Conservation (phyloP, 2,888 invertebrate species). For the Barypeithes pellucidus region DNA sequence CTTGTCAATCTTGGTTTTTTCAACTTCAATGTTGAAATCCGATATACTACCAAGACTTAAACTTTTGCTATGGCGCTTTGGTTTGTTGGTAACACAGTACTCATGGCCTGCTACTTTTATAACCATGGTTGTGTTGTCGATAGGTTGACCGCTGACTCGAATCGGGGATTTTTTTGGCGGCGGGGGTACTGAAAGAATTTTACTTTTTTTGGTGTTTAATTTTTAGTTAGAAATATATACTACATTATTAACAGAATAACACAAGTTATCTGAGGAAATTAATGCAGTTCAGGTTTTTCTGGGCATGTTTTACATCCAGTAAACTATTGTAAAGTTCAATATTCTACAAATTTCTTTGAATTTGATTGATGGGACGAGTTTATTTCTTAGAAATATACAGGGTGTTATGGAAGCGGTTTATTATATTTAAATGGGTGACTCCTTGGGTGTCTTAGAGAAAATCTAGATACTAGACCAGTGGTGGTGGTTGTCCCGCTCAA, state of each 20-base stretch:
- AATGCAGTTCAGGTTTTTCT: not conserved
- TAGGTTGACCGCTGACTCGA: conserved; percentile 61
- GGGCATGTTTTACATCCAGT: no score
- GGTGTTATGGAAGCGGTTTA: no score
- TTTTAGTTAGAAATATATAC: not conserved
- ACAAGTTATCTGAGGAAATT: not conserved
- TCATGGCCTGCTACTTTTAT: conserved; percentile 70
- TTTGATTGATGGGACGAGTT: no score
- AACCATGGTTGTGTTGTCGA: conserved; percentile 69
- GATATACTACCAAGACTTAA: conserved; percentile 69
- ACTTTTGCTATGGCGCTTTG: conserved; percentile 67
- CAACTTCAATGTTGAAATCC: conserved; percentile 66
- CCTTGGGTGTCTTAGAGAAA: no score
- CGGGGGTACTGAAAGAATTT: conserved; percentile 52
- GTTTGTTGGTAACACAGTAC: conserved; percentile 69
- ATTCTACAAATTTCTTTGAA: no score
- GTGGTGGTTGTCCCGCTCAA: no score
- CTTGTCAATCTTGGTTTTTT: conserved; percentile 64
- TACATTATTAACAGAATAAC: not conserved
- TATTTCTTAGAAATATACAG: no score
- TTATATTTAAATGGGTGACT: no score
- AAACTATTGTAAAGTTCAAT: no score
- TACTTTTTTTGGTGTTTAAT: conserved; percentile 36
- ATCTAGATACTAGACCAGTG: no score
- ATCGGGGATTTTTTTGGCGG: conserved; percentile 63